These are phyloP conservation scores for Pyrochroa serraticornis DNA, from an alignment of 2,888 invertebrate genomes.

Conservation along the genomic window DNA sequence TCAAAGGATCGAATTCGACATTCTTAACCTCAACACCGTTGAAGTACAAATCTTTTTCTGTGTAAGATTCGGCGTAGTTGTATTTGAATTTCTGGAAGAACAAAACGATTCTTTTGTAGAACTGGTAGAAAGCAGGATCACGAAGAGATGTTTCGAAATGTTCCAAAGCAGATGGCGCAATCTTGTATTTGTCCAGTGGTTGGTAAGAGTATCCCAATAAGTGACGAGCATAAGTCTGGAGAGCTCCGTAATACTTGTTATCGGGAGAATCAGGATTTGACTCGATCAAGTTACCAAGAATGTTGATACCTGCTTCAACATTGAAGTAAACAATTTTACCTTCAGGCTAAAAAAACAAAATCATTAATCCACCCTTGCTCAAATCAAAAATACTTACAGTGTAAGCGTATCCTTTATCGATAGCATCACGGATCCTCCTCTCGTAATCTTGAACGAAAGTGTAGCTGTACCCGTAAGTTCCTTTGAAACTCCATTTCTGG, in stretches of 20 bases:
- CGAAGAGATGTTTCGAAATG: conserved; percentile 68
- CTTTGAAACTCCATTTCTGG: conserved; percentile 44
- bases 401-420: conserved; percentile 62
- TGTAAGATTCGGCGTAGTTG: conserved; percentile 66
- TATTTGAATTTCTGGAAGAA: conserved; percentile 67
- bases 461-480: conserved; percentile 62
- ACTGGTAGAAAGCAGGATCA: conserved; percentile 73
- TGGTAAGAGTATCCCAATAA: conserved; percentile 62
- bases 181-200: conserved; percentile 52
- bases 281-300: conserved; percentile 70
- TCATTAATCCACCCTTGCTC: too few relatives aligned
- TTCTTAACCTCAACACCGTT: conserved; percentile 67
- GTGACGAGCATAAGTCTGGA: conserved; percentile 61
- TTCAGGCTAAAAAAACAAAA: conserved; percentile 34
- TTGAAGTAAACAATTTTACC: conserved; percentile 62
- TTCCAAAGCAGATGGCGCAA: conserved; percentile 67
- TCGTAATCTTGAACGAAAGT: conserved; percentile 58
- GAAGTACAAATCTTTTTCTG: conserved; percentile 62
- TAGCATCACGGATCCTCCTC: conserved; percentile 64
- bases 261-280: conserved; percentile 69
- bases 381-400: conserved; percentile 44
- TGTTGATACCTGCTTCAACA: conserved; percentile 66
- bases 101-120: conserved; percentile 65
- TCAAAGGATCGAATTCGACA: conserved; percentile 68
- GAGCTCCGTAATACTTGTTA: conserved; percentile 59